Evolutionary conservation across 2,113 vertebrate genomes (phyloP), one percentile per base, ranked within the genome.

Genomic region (Muscicapa adusta): DNA sequence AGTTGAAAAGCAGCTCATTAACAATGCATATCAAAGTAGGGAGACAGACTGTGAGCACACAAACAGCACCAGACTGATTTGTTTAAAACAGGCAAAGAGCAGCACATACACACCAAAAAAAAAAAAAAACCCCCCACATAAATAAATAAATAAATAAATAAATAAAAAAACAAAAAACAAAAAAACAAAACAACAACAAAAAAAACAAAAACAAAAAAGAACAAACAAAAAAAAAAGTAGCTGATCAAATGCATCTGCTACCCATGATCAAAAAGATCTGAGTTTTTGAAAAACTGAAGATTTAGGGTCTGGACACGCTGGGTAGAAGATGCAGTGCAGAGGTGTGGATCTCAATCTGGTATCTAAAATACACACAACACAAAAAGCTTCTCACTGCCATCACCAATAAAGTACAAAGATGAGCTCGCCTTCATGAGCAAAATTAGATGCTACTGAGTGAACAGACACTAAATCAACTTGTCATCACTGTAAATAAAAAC

Each of bases 211-310:
- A 45, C 20, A 19, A 19, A 45, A 50, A 25, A 50, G 14, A 29
- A 18, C 18, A 36, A 28, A 25, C 9, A 22, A 47, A 33, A 16
- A 33, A 17, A 17, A 81, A 65, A 36, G 25, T 29, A 85, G 24
- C n/a, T 63, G 62, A 94, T 96, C 71, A 96, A 94, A 95, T 94
- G 36, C 70, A 85, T 93, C 82, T 90, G 51, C 78, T 88, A 45
- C 14, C 33, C 56, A 19, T 73, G 93, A 97, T 96, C 89, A 96
- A 90, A 95, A 89, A 88, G 36, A 60, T 29, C 28, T 65, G 79
- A 26, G 56, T 56, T 91, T 95, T 38, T 71, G 6, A 83, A 58
- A 91, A 88, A 53, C 8, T 18, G 48, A 24, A 93, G 85, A 88
- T 68, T 77, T 53, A 67, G 63, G 82, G 63, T 77, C 36, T 0